phyloP scores from a whole-genome alignment of 1,140 invertebrate genomes.

The Diorhabda elongata region DNA sequence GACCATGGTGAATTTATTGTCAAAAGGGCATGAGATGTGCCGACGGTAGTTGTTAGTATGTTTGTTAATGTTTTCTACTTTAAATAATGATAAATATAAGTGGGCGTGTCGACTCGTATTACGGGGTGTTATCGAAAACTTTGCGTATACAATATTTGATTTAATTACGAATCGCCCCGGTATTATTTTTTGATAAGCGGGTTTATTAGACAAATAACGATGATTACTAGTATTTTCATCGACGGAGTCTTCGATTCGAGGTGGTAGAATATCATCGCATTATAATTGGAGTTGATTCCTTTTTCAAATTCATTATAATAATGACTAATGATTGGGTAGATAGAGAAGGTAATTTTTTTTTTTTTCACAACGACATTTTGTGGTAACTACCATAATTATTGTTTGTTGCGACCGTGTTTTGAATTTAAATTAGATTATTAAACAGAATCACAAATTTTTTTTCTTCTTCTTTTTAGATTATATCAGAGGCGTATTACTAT shows the following conservation, averaged over 20 bases:
- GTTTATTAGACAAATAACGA: too few relatives aligned
- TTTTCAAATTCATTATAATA: constrained; percentile 31
- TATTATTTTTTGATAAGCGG: too few relatives aligned
- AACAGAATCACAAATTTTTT: constrained; percentile 6
- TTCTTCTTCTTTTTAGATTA: too few relatives aligned
- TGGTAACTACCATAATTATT: constrained; percentile 22
- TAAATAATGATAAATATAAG: too few relatives aligned
- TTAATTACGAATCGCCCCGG: too few relatives aligned
- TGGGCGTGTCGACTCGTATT: too few relatives aligned
- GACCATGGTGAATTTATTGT: constrained; percentile 15
- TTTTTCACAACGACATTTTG: constrained; percentile 28
- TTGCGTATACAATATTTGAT: too few relatives aligned
- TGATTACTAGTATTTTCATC: not conserved
- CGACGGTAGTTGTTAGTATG: not conserved
- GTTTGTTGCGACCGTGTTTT: constrained; percentile 15
- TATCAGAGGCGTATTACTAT: too few relatives aligned
- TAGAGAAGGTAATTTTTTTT: constrained; percentile 20
- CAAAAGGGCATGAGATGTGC: constrained; percentile 15
- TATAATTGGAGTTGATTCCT: constrained; percentile 25
- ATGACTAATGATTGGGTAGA: constrained; percentile 28
- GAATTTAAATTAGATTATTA: constrained; percentile 26
- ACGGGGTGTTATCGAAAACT: too few relatives aligned
- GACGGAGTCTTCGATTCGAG: constrained; percentile 15
- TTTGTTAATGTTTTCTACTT: not conserved
- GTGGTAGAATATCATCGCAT: constrained; percentile 26